Evolutionary conservation across 2,797 vertebrate genomes (phyloP), one percentile per base, ranked within the genome.

Genomic region (Myiotriccus ornatus): DNA sequence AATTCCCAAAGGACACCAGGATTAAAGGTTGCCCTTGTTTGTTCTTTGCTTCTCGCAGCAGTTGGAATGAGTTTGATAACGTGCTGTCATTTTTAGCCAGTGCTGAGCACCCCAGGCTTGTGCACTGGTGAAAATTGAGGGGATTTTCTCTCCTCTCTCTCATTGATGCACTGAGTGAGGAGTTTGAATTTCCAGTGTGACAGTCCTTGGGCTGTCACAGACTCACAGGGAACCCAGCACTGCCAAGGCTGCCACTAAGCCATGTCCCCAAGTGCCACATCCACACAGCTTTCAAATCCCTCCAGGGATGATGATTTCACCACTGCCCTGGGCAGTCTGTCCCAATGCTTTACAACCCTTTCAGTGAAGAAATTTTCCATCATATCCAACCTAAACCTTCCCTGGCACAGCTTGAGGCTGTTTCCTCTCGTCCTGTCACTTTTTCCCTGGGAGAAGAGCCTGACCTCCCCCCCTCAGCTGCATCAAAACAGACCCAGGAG

Each of bases 1-100:
- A 27, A 39, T 76, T 90, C 87, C 75, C 41, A 24, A 12, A 67
- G 59, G 34, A 52, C 16, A 35, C 22, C 2, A 6, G 49, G 59
- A 59, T 76, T 63, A 89, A 90, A 91, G 70, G 32, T 57, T 76
- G n/a, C 43, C 49, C 55, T 75, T 67, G n/a, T 83, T 83, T 89
- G 32, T 47, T 30, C 39, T 46, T 74, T 81, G 77, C 56, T 93
- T 65, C 53, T 88, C 46, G 60, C 37, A 87, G 84, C 37, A 25
- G 0, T 65, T 6, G 2, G 35, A 75, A 4, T 6, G 25, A 37
- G 44, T 64, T 53, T 32, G 17, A 3, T 75, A 21, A 44, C 0
- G 0, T 9, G 16, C 46, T 3, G 3, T 76, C 34, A 7, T 7
- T 80, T 84, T 53, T 68, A 52, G 56, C 60, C 64, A 39, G 39